These are phyloP conservation scores for Pelmatolapia mariae DNA, from an alignment of 2,113 vertebrate species.

Conservation along the genomic window DNA sequence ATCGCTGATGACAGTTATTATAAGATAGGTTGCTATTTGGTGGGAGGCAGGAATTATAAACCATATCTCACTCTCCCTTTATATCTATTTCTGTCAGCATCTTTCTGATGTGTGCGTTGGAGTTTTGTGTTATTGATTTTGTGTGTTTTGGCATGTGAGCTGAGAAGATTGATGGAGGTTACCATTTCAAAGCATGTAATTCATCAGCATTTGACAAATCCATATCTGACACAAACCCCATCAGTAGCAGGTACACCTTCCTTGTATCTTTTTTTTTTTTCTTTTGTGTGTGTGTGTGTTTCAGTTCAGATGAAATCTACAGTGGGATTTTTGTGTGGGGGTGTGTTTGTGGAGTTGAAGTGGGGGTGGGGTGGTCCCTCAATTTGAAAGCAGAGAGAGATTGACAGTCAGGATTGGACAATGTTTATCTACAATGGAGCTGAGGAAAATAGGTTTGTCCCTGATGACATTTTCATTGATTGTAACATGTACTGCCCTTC, in stretches of 20 bases:
- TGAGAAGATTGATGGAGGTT: constrained; percentile 54
- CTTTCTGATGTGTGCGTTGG: neutral
- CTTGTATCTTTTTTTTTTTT: neutral
- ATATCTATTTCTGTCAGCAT: constrained; percentile 1
- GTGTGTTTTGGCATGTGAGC: neutral
- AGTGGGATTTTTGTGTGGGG: neutral
- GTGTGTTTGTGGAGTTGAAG: neutral
- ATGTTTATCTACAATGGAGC: constrained; percentile 65
- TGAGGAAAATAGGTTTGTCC: constrained; percentile 70
- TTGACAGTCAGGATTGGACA: constrained; percentile 59
- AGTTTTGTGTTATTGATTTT: constrained; percentile 21
- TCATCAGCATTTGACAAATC: constrained; percentile 63
- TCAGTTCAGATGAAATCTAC: constrained; percentile 49
- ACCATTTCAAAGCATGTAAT: constrained; percentile 55
- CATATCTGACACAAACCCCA: constrained; percentile 50
- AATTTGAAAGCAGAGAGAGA: constrained; percentile 27
- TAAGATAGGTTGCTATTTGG: neutral
- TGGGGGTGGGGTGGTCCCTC: neutral
- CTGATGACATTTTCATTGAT: constrained; percentile 74
- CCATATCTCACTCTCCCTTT: neutral
- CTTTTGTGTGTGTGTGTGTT: neutral
- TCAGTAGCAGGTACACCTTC: constrained; percentile 3
- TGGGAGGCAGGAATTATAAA: neutral
- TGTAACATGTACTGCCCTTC: constrained; percentile 56
- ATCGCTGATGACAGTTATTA: constrained; percentile 28